Evolutionary conservation across 2,888 invertebrate genomes (phyloP).

Genomic region (Melinaea menophilus): DNA sequence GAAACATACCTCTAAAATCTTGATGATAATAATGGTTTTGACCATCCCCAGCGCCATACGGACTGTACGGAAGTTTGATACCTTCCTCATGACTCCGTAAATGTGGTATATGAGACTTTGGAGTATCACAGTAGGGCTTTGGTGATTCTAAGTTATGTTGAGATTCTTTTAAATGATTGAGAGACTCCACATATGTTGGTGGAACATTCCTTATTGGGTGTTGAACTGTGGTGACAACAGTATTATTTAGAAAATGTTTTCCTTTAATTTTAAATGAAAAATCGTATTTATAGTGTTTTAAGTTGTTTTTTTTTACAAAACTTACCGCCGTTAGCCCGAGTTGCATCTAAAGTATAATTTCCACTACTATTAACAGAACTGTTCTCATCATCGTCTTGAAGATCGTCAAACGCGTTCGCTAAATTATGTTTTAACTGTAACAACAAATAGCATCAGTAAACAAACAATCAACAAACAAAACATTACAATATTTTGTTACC

Average conservation of each 20-base stretch:
- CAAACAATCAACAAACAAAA: conserved; percentile 13
- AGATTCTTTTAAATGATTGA: conserved; percentile 61
- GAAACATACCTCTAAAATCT: conserved; percentile 56
- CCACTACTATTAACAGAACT: conserved; percentile 79
- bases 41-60: conserved; percentile 69
- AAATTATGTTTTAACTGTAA: conserved; percentile 80
- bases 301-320: background rate
- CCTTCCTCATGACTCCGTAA: conserved; percentile 53
- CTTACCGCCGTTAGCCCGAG: conserved; percentile 53
- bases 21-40: conserved; percentile 64
- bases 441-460: conserved; percentile 21
- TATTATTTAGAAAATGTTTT: background rate
- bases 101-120: conserved; percentile 53
- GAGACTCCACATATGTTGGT: conserved; percentile 66
- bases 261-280: background rate
- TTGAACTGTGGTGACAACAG: conserved; percentile 39
- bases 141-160: conserved; percentile 56
- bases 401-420: conserved; percentile 82
- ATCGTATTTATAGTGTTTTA: background rate
- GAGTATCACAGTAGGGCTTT: conserved; percentile 60
- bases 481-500: conserved; percentile 57
- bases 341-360: conserved; percentile 62
- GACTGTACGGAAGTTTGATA: conserved; percentile 53
- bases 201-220: conserved; percentile 53
- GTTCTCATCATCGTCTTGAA: conserved; percentile 81